Conservation (phyloP, 2,113 vertebrate genomes). For the Notiomystis cincta region DNA sequence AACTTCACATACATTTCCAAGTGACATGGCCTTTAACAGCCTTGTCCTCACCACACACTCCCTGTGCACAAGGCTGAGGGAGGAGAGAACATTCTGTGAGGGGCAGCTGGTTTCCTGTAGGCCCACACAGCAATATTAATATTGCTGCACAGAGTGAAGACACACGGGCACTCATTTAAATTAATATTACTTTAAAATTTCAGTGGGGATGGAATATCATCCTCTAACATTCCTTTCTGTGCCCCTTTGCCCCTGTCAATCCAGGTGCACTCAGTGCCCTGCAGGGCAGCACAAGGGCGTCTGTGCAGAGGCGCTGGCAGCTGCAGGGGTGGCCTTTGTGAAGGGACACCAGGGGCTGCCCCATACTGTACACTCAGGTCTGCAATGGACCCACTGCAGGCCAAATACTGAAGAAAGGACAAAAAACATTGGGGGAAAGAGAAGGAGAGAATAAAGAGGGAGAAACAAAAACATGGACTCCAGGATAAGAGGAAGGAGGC, state of each 20-base stretch:
- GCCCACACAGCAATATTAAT: fast-evolving
- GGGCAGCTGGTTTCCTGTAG: neutral
- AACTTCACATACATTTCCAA: neutral
- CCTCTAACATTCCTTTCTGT: neutral
- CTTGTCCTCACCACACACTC: neutral
- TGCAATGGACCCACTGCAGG: neutral
- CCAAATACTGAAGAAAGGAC: neutral
- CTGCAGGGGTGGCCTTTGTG: neutral
- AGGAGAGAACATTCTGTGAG: neutral
- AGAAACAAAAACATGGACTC: neutral
- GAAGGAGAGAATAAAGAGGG: neutral
- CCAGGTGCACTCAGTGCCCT: neutral
- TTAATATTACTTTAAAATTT: neutral
- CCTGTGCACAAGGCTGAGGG: fast-evolving
- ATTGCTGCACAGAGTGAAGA: neutral
- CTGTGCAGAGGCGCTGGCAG: neutral
- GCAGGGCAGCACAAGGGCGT: neutral
- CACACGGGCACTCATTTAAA: neutral
- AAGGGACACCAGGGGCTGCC: neutral
- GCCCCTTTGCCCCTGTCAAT: neutral
- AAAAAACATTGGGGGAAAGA: neutral
- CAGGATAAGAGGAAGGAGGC: neutral
- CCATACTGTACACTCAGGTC: fast-evolving
- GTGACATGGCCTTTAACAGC: neutral
- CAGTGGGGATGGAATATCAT: neutral